Evolutionary conservation across 2,888 invertebrate genomes (phyloP), one percentile per base, ranked within the genome.

Genomic region (Hirtodrosophila cameraria): DNA sequence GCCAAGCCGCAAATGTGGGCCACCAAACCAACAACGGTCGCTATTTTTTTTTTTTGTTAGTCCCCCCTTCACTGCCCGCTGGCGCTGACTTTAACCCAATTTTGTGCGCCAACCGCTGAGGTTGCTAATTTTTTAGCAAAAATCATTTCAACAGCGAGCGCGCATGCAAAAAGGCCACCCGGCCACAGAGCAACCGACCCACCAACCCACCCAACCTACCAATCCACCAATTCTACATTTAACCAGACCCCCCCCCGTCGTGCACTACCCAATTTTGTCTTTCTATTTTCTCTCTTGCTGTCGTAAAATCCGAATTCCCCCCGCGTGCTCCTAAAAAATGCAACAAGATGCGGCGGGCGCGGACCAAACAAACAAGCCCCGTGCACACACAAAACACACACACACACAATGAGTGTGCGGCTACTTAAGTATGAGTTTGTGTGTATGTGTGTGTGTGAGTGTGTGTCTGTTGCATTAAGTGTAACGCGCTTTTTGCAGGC

Each of bases 51-150:
- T n/a, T 76, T 69, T 73, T 60, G 58, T 62, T 62, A 58, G n/a
- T n/a, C 57, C 33, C 9, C 23, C 43, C 31, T n/a, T n/a, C n/a
- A n/a, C n/a, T n/a, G 45, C 53, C 36, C 35, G 35, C 53, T 36
- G 62, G 42, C 58, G 49, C 65, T 87, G 82, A 86, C 87, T 83
- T 87, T 87, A 85, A 83, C 83, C 83, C 86, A 87, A 82, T 82
- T 83, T 70, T 61, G 30, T 36, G 58, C 53, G 52, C 60, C 82
- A 86, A 82, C 76, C 71, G 82, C 84, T 87, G 83, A 82, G 83
- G 83, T 79, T 79, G 80, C 83, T 82, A 78, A 81, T 78, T 73
- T 78, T 76, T 78, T 76, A 70, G 66, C 45, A 66, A 75, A 82
- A 79, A 78, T 82, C 65, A 81, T 86, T 86, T 74, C 57, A 62